phyloP scores from a whole-genome alignment of 2,113 vertebrate species.

The Casuarius casuarius region DNA sequence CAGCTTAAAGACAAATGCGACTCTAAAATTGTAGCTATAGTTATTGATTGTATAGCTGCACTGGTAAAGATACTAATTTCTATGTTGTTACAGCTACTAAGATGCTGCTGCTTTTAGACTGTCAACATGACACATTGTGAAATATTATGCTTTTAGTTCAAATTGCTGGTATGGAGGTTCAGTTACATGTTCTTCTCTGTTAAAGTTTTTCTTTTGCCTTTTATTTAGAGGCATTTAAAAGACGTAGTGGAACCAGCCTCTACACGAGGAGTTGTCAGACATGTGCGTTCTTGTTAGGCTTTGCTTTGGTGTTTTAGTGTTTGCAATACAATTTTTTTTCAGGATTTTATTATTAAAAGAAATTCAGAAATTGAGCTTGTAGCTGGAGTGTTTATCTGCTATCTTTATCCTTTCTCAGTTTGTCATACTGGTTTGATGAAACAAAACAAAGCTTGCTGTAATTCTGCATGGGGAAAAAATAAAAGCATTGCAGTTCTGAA shows the following conservation, averaged over 20 bases:
- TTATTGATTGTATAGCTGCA: not conserved
- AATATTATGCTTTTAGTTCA: fast-evolving
- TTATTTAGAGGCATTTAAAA: not conserved
- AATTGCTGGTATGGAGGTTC: not conserved
- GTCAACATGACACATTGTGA: not conserved
- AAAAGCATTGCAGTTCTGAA: not conserved
- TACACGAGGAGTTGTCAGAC: not conserved
- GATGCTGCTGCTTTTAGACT: not conserved
- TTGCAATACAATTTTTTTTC: not conserved
- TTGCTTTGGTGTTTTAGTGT: not conserved
- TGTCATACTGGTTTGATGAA: not conserved
- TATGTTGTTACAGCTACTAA: not conserved
- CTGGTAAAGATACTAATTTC: not conserved
- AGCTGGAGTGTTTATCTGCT: not conserved
- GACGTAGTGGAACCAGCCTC: not conserved
- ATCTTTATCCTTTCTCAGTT: not conserved
- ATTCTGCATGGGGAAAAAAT: not conserved
- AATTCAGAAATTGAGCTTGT: not conserved
- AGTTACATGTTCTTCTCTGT: not conserved
- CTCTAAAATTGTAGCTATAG: not conserved
- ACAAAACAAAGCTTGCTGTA: not conserved
- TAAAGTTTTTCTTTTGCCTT: not conserved
- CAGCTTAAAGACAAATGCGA: not conserved
- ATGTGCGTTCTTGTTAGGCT: not conserved
- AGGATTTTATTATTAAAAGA: not conserved